Conservation (phyloP, 2,797 vertebrate species). For the Pempheris klunzingeri region DNA sequence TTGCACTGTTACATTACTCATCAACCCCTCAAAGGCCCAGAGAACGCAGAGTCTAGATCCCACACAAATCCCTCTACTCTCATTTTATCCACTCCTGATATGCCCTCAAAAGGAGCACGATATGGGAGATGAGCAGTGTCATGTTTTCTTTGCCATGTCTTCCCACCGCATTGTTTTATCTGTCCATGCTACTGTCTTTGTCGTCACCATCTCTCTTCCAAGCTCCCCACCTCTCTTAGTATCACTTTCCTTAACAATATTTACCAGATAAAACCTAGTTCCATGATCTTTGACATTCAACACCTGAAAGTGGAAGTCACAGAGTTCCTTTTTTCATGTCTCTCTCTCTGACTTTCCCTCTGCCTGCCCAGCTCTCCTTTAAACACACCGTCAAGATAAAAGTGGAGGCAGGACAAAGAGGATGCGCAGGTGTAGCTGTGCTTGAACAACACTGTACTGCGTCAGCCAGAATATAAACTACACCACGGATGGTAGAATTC, state of each 20-base stretch:
- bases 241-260: slow-evolving; percentile 25
- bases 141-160: background rate
- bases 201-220: slow-evolving; percentile 9
- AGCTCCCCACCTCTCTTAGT: slow-evolving; percentile 1
- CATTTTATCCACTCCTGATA: background rate
- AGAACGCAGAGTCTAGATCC: background rate
- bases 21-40: background rate
- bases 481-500: slow-evolving; percentile 9
- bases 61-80: background rate
- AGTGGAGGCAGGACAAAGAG: slow-evolving; percentile 1
- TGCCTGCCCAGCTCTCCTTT: slow-evolving; percentile 14
- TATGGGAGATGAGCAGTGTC: slow-evolving; percentile 3
- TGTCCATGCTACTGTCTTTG: background rate
- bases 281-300: slow-evolving; percentile 42
- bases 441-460: slow-evolving; percentile 14
- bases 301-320: slow-evolving; percentile 7
- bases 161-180: background rate
- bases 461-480: background rate
- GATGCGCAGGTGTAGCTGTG: slow-evolving; percentile 15
- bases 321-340: background rate
- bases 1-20: slow-evolving; percentile 2
- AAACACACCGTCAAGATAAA: slow-evolving; percentile 45
- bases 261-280: slow-evolving; percentile 8
- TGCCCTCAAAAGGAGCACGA: background rate
- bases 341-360: background rate